These are phyloP conservation scores for Glyphotaelius pellucidus DNA, from an alignment of 2,888 invertebrate genomes.

Conservation along the genomic window DNA sequence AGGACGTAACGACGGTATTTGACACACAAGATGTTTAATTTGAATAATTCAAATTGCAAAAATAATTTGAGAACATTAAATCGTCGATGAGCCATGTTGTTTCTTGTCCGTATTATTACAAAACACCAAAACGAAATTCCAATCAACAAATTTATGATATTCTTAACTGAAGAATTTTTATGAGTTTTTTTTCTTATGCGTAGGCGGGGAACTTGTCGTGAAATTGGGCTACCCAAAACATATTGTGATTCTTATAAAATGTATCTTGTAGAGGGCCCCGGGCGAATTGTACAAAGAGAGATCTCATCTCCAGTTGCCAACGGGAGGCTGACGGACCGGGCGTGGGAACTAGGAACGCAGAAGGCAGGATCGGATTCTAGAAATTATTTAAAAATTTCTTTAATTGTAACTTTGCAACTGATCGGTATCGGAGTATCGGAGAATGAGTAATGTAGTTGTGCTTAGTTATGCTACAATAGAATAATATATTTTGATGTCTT, in stretches of 20 bases:
- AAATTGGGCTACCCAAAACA: constrained; percentile 13
- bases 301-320: constrained; percentile 7
- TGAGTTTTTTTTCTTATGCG: background rate
- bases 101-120: background rate
- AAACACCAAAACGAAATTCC: background rate
- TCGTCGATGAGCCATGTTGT: background rate
- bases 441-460: no score
- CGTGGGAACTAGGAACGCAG: constrained; percentile 4
- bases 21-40: background rate
- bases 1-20: background rate
- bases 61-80: background rate
- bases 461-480: no score
- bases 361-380: background rate
- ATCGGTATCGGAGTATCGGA: background rate
- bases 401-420: background rate
- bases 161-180: background rate
- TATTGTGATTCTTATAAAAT: constrained; percentile 17
- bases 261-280: background rate
- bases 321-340: background rate
- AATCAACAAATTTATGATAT: background rate
- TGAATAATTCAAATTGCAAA: background rate
- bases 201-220: constrained; percentile 2
- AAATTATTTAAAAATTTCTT: background rate
- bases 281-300: constrained; percentile 12
- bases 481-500: no score